phyloP scores from a whole-genome alignment of 2,888 invertebrate species.

The Parasteatoda lunata region DNA sequence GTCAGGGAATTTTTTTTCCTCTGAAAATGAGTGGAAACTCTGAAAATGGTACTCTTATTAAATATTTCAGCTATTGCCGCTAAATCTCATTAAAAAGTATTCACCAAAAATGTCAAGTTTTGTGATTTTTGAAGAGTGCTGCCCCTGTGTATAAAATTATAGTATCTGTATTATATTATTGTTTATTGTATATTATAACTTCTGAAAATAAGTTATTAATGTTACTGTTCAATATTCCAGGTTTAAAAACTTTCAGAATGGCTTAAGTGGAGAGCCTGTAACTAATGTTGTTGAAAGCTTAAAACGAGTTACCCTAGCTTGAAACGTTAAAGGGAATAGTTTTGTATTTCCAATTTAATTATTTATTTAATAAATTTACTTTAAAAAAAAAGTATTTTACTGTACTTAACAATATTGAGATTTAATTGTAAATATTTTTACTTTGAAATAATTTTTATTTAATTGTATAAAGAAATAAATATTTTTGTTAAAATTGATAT shows the following conservation, averaged over 20 bases:
- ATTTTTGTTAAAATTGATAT: too few relatives aligned
- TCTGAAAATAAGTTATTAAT: too few relatives aligned
- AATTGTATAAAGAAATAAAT: not conserved
- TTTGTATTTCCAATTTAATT: not conserved
- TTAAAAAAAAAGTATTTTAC: not conserved
- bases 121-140: too few relatives aligned
- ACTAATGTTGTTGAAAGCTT: slow-evolving; percentile 16
- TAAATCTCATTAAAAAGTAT: too few relatives aligned
- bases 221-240: not conserved
- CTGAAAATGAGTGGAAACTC: too few relatives aligned
- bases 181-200: not conserved
- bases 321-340: not conserved
- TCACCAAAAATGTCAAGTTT: too few relatives aligned
- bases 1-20: too few relatives aligned
- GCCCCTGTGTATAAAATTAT: not conserved
- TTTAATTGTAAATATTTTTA: slow-evolving; percentile 24
- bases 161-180: not conserved
- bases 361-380: not conserved
- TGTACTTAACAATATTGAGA: slow-evolving; percentile 8
- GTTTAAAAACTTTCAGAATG: slow-evolving; percentile 29
- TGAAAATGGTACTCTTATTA: too few relatives aligned
- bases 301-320: slow-evolving; percentile 37
- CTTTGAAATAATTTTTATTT: not conserved
- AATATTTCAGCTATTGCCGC: too few relatives aligned
- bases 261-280: slow-evolving; percentile 14